Base-by-base conservation (phyloP, 2,888 invertebrate genomes). In the Tridacna crocea region DNA sequence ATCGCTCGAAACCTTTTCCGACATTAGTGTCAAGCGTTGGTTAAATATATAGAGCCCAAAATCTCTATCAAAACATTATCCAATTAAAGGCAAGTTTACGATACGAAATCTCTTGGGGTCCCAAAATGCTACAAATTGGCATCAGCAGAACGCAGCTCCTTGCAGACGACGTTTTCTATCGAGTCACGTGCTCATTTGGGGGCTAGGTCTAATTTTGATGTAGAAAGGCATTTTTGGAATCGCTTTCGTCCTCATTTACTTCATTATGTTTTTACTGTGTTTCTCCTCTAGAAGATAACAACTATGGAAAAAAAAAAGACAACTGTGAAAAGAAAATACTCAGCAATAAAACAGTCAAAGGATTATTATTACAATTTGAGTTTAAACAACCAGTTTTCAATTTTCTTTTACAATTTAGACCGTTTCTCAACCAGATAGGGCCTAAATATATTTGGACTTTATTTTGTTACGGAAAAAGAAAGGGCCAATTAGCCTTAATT, bases 41-140 rank as follows among this genome's bases (percentile, higher is more conserved):
- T 47, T 47, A 70, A 70, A 70, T 70, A 51, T 70, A 70, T 47
- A 70, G 70, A 70, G 22, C 51, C 15, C 51, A 51, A 15, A 47
- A 24, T 51, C 70, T 12, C n/a, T 51, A 70, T 46, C 47, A 51
- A 70, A 70, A 70, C 47, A 70, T 70, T 70, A 70, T 70, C 47
- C 70, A 70, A 70, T 70, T 70, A 70, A 70, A 47, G 47, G 47
- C 13, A 70, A 22, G 70, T 70, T 70, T 70, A 66, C 36, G 66
- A 55, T 36, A 36, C 55, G 55, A 55, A 19, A 19, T 55, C 55
- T 19, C 55, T 19, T 19, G 17, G 55, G 55, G 36, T 36, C 36
- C 36, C 36, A 36, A 36, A 36, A 36, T 36, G 36, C 36, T 36
- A 36, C 36, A 36, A 55, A 55, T 55, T 15, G 55, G 55, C 55